Conservation (phyloP, 2,797 vertebrate genomes). For the Pantherophis alleghaniensis region DNA sequence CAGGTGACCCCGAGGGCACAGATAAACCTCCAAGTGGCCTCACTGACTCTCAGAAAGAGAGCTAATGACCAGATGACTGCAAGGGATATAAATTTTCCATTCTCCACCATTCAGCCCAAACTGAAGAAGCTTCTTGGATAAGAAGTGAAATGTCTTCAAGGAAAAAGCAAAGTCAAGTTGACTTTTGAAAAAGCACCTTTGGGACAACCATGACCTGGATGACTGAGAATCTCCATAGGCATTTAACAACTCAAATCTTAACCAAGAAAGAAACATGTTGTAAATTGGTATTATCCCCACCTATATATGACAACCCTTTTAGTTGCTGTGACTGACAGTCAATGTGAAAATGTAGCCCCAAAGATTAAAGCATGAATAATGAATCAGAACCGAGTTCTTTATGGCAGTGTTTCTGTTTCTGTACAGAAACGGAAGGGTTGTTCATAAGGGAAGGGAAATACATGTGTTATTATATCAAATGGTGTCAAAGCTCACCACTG, state of each 20-base stretch:
- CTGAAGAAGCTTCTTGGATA: too few relatives aligned
- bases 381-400: neutral
- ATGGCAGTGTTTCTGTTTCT: neutral
- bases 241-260: neutral
- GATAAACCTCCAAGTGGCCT: too few relatives aligned
- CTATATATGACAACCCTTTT: neutral
- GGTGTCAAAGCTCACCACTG: neutral
- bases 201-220: too few relatives aligned
- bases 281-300: conserved; percentile 9
- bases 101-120: too few relatives aligned
- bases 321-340: conserved; percentile 12
- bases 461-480: neutral
- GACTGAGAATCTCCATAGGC: neutral
- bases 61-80: too few relatives aligned
- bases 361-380: neutral
- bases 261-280: neutral
- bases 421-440: neutral
- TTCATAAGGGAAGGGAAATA: neutral
- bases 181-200: too few relatives aligned
- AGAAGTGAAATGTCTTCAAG: too few relatives aligned
- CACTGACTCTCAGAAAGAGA: too few relatives aligned
- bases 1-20: too few relatives aligned
- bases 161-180: too few relatives aligned
- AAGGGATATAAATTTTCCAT: too few relatives aligned
- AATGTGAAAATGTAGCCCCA: neutral